phyloP scores from a whole-genome alignment of 2,888 invertebrate genomes.

The Nomada flava region DNA sequence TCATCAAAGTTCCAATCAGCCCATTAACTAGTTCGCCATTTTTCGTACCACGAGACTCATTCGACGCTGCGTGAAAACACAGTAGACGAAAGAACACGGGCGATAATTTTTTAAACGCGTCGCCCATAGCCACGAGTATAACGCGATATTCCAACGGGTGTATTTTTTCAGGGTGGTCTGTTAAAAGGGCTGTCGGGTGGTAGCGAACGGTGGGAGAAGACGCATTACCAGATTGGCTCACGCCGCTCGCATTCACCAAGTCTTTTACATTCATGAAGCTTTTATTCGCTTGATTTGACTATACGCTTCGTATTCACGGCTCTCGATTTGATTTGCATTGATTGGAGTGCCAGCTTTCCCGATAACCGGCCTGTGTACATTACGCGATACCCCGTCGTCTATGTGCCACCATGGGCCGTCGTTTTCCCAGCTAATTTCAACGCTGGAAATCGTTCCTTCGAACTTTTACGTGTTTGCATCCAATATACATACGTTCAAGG shows the following conservation, averaged over 20 bases:
- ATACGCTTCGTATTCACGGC: slow-evolving; percentile 79
- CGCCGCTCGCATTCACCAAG: slow-evolving; percentile 78
- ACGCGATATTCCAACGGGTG: slow-evolving; percentile 48
- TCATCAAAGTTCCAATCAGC: too few relatives aligned
- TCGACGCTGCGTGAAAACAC: neutral
- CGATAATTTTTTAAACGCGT: slow-evolving; percentile 48
- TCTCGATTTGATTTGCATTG: slow-evolving; percentile 84
- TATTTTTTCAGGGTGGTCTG: slow-evolving; percentile 45
- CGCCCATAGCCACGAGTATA: slow-evolving; percentile 35
- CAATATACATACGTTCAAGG: neutral
- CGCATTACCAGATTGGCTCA: slow-evolving; percentile 83
- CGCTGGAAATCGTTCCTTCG: neutral
- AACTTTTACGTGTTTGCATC: neutral
- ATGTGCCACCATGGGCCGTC: neutral
- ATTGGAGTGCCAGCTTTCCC: slow-evolving; percentile 81
- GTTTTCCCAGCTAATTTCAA: slow-evolving; percentile 18
- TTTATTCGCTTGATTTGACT: slow-evolving; percentile 83
- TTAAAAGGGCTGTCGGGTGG: slow-evolving; percentile 36
- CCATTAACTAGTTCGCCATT: neutral
- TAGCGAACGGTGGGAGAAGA: slow-evolving; percentile 61
- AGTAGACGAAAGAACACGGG: neutral
- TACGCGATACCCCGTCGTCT: slow-evolving; percentile 21
- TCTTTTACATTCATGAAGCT: slow-evolving; percentile 84
- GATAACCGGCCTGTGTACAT: slow-evolving; percentile 58
- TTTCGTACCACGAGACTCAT: neutral